A percentile compares a stretch with the other conserved stretches of the same genome.
These are phyloP conservation scores for Silurus lanzhouensis DNA, from an alignment of 2,797 vertebrate genomes.

Conservation along the genomic window DNA sequence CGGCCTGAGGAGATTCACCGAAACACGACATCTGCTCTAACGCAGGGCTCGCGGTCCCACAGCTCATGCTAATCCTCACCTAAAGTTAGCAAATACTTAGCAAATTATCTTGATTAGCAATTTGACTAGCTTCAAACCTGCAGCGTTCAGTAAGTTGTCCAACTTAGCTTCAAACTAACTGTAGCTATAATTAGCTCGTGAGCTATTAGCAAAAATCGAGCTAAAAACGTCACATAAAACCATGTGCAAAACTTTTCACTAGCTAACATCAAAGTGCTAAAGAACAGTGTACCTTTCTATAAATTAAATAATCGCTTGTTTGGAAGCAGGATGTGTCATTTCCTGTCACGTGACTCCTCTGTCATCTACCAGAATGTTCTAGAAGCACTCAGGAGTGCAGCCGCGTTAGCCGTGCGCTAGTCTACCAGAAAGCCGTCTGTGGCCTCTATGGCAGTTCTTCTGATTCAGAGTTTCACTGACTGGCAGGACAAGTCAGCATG, in stretches of 20 bases:
- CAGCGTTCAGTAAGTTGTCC: background rate
- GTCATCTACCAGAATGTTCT: background rate
- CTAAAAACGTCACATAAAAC: background rate
- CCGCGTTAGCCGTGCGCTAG: background rate
- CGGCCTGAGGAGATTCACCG: slow-evolving; percentile 6
- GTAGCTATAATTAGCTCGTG: background rate
- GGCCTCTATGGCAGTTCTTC: no score
- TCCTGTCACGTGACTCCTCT: background rate
- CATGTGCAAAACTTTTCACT: background rate
- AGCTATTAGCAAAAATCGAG: background rate
- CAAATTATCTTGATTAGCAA: background rate
- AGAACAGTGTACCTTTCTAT: no score
- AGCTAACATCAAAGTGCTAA: background rate
- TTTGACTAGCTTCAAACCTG: background rate
- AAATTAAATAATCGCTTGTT: background rate
- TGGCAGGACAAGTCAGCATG: background rate
- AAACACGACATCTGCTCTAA: background rate
- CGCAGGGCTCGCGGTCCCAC: background rate
- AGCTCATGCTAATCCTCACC: background rate
- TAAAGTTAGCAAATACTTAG: no score
- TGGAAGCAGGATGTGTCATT: background rate
- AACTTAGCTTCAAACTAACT: background rate
- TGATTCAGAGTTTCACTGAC: background rate
- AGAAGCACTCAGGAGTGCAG: background rate
- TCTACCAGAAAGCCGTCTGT: background rate